phyloP scores from a whole-genome alignment of 1,140 invertebrate genomes.

The Drosophila nigrodunni region DNA sequence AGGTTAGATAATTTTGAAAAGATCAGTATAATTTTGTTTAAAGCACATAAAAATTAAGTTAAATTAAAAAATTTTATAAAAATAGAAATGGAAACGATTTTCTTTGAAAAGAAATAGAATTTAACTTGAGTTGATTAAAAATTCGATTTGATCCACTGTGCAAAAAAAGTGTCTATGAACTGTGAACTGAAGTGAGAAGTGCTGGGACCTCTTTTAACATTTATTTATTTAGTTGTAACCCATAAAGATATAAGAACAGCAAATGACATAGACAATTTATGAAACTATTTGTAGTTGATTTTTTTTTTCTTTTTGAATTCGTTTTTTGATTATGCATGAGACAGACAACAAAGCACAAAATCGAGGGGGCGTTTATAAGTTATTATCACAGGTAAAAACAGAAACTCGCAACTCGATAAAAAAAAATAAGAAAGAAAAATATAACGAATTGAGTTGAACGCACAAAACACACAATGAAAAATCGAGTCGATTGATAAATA shows the following conservation, averaged over 20 bases:
- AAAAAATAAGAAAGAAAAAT: neutral
- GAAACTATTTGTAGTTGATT: constrained; percentile 21
- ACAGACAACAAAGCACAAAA: constrained; percentile 25
- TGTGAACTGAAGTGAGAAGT: constrained; percentile 30
- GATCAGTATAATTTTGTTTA: constrained; percentile 18
- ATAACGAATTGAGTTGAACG: constrained; percentile 44
- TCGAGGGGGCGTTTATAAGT: constrained; percentile 18
- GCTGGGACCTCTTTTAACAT: constrained; percentile 1
- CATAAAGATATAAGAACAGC: constrained; percentile 5
- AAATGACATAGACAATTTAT: constrained; percentile 27
- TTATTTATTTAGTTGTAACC: constrained; percentile 3
- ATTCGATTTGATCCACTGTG: constrained; percentile 22
- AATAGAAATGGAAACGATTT: neutral
- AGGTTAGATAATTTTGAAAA: constrained; percentile 39
- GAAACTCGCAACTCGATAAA: constrained; percentile 44
- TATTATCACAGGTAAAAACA: constrained; percentile 54
- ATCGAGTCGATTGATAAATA: constrained; percentile 48
- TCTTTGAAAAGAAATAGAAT: neutral
- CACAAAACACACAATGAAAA: constrained; percentile 68
- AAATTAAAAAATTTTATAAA: neutral
- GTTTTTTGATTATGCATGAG: constrained; percentile 25
- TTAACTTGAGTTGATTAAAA: neutral
- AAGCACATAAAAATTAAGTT: constrained; percentile 15
- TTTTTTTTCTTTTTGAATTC: neutral
- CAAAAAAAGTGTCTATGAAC: constrained; percentile 8